These are phyloP conservation scores for Troilus luridus DNA, from an alignment of 2,888 invertebrate genomes.

Conservation along the genomic window DNA sequence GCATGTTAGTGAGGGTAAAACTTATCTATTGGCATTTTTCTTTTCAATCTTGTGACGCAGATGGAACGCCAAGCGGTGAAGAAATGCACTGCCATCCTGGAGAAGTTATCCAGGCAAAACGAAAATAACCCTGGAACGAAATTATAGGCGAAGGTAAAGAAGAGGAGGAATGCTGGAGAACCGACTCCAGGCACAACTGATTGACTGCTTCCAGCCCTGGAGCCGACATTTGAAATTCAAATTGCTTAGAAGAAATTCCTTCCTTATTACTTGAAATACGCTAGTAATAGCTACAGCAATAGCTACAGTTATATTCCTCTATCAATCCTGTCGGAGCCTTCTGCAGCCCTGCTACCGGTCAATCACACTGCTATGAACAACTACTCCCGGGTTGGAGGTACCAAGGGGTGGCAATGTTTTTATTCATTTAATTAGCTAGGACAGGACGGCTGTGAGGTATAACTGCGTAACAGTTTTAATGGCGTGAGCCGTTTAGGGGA, in stretches of 20 bases:
- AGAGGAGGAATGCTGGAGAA: neutral
- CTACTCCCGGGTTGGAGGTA: too few relatives aligned
- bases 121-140: slow-evolving; percentile 19
- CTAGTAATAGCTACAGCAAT: neutral
- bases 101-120: neutral
- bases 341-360: neutral
- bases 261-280: slow-evolving; percentile 10
- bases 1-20: neutral
- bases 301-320: neutral
- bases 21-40: neutral
- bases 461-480: too few relatives aligned
- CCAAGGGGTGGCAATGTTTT: neutral
- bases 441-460: too few relatives aligned
- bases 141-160: slow-evolving; percentile 7
- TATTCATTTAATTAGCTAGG: neutral
- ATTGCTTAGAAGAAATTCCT: neutral
- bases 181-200: neutral
- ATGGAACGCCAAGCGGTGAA: neutral
- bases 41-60: neutral
- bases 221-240: neutral
- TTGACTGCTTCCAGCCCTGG: neutral
- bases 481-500: too few relatives aligned
- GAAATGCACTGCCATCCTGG: neutral
- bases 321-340: neutral
- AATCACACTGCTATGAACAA: too few relatives aligned